phyloP scores from a whole-genome alignment of 2,797 vertebrate genomes.

The Oophaga sylvatica region DNA sequence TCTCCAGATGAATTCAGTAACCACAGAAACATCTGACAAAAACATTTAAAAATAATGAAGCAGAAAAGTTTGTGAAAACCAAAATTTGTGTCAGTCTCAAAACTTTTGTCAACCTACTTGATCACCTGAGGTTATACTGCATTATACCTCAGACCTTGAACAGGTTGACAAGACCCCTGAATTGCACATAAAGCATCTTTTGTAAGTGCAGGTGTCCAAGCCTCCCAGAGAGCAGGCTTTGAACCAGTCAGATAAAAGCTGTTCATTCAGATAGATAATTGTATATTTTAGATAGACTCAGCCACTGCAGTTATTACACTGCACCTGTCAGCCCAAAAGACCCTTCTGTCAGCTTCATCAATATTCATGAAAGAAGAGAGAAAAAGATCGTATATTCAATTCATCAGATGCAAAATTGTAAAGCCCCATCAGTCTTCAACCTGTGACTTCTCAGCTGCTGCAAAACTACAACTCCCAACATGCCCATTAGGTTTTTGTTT shows the following conservation, averaged over 20 bases:
- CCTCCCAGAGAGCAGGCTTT: neutral
- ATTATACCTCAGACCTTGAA: neutral
- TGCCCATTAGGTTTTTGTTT: too few relatives aligned
- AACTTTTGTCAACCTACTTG: neutral
- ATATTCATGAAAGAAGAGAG: neutral
- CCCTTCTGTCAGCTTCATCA: neutral
- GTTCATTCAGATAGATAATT: constrained; percentile 28
- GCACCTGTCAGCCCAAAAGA: constrained; percentile 6
- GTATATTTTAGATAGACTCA: constrained; percentile 5
- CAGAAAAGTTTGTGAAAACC: too few relatives aligned
- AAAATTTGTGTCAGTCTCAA: too few relatives aligned
- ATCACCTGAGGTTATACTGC: neutral
- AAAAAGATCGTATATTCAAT: neutral
- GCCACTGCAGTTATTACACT: constrained; percentile 1
- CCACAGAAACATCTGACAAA: too few relatives aligned
- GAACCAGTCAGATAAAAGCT: constrained; percentile 33
- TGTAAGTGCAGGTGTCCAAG: constrained; percentile 4
- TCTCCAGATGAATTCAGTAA: too few relatives aligned
- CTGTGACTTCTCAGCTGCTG: neutral
- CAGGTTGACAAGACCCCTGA: neutral
- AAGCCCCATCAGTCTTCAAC: neutral
- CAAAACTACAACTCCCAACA: neutral
- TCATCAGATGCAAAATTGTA: neutral
- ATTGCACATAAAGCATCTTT: neutral
- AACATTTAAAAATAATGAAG: too few relatives aligned